Percentiles rank a stretch among this genome's conserved stretches.
Conservation (phyloP, 2,797 vertebrate genomes). For the Gymnocypris eckloni region DNA sequence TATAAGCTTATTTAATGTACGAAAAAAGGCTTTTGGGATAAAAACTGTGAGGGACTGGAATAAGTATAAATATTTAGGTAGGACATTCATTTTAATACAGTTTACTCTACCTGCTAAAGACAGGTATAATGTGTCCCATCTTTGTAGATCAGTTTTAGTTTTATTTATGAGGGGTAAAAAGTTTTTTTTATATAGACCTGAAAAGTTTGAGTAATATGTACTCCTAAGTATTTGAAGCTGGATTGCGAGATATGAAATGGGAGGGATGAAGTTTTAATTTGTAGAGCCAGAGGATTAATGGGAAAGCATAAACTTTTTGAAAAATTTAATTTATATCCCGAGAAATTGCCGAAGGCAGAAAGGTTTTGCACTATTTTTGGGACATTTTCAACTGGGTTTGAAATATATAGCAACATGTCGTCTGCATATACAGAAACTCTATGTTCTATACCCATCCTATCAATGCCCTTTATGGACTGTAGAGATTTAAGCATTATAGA, state of each 20-base stretch:
- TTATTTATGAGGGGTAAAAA: background rate
- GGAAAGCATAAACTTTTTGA: background rate
- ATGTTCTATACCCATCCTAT: background rate
- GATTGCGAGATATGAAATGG: background rate
- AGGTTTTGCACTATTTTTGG: background rate
- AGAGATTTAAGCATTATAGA: background rate
- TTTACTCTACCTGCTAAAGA: background rate
- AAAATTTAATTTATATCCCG: background rate
- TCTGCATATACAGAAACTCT: slow-evolving; percentile 7
- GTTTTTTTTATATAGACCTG: background rate
- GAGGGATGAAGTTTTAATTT: background rate
- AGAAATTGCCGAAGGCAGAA: background rate
- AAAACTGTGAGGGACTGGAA: background rate
- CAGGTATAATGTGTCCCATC: background rate
- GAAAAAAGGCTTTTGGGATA: background rate
- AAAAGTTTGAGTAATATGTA: background rate
- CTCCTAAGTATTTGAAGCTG: background rate
- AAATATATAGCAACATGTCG: background rate
- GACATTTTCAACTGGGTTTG: slow-evolving; percentile 1
- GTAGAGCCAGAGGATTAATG: background rate
- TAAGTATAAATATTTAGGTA: background rate
- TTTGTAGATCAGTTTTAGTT: background rate
- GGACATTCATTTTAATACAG: background rate
- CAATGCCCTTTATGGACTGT: background rate
- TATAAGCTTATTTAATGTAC: background rate